Evolutionary conservation across 2,797 vertebrate genomes (phyloP).

Genomic region (Ctenopoma multispine): DNA sequence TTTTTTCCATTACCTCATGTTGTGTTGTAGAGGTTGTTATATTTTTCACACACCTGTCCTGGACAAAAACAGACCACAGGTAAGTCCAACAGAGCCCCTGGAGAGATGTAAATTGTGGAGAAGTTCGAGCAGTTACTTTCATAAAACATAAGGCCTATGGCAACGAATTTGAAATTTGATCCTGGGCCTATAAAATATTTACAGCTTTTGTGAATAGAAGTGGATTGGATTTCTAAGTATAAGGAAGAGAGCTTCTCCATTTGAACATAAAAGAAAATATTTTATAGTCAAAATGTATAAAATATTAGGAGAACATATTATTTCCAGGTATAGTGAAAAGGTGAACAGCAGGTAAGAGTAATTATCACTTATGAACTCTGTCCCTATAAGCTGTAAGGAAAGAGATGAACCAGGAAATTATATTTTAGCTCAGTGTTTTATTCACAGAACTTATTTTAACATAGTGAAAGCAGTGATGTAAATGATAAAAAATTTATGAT

Average conservation of each 20-base stretch:
- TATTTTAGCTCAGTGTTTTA: neutral
- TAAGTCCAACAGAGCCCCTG: constrained; percentile 19
- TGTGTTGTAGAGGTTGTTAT: neutral
- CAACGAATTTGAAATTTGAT: constrained; percentile 47
- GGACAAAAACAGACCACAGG: constrained; percentile 15
- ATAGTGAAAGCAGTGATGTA: neutral
- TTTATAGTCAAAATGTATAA: neutral
- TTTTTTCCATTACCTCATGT: constrained; percentile 49
- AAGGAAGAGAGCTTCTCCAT: neutral
- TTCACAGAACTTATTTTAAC: neutral
- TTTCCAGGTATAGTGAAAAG: neutral
- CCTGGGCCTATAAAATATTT: constrained; percentile 47
- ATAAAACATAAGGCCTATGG: constrained; percentile 56
- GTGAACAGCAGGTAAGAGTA: constrained; percentile 1
- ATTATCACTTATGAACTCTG: neutral
- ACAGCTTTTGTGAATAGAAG: constrained; percentile 16
- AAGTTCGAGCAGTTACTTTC: constrained; percentile 40
- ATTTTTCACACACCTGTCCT: constrained; percentile 31
- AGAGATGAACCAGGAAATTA: neutral
- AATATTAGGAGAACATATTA: neutral
- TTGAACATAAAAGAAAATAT: constrained; percentile 2
- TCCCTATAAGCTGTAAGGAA: neutral
- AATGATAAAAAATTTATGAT: neutral
- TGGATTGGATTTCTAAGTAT: neutral
- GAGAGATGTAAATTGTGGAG: constrained; percentile 49